These are phyloP conservation scores for Mesorhabditis spiculigera DNA, from an alignment of 2,888 invertebrate species.

Conservation along the genomic window DNA sequence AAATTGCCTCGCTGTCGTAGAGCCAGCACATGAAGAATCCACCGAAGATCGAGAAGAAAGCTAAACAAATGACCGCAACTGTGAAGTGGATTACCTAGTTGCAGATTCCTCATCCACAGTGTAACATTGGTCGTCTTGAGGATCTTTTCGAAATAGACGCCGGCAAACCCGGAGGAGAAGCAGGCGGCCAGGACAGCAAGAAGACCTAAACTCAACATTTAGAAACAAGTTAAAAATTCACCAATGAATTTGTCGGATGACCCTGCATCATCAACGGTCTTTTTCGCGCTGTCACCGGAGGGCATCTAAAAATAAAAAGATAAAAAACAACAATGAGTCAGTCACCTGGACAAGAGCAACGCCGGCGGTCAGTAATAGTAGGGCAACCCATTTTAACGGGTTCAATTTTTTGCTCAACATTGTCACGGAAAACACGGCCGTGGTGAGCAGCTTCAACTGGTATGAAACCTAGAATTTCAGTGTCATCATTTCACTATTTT, in stretches of 20 bases:
- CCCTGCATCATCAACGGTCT: background rate
- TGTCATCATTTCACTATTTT: background rate
- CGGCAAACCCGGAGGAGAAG: conserved; percentile 64
- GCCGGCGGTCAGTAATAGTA: conserved; percentile 76
- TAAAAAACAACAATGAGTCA: background rate
- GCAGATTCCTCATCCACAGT: conserved; percentile 64
- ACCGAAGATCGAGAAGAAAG: conserved; percentile 62
- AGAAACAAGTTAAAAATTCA: background rate
- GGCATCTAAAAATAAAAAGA: conserved; percentile 13
- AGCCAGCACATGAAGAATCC: conserved; percentile 60
- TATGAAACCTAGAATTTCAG: conserved; percentile 80
- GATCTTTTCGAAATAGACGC: conserved; percentile 66
- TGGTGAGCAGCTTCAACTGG: conserved; percentile 91
- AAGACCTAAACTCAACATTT: conserved; percentile 59
- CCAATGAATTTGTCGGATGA: background rate
- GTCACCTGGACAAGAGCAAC: conserved; percentile 62
- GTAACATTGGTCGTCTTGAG: conserved; percentile 61
- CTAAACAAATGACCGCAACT: conserved; percentile 43
- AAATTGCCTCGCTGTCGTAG: conserved; percentile 60
- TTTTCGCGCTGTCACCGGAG: conserved; percentile 9
- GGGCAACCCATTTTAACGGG: conserved; percentile 72
- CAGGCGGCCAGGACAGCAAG: conserved; percentile 63
- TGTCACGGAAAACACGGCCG: conserved; percentile 88
- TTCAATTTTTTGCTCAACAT: conserved; percentile 76
- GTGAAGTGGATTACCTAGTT: conserved; percentile 59